Percentiles rank a stretch among this genome's conserved stretches.
phyloP scores from a whole-genome alignment of 2,113 vertebrate species.

The Lepisosteus oculatus region DNA sequence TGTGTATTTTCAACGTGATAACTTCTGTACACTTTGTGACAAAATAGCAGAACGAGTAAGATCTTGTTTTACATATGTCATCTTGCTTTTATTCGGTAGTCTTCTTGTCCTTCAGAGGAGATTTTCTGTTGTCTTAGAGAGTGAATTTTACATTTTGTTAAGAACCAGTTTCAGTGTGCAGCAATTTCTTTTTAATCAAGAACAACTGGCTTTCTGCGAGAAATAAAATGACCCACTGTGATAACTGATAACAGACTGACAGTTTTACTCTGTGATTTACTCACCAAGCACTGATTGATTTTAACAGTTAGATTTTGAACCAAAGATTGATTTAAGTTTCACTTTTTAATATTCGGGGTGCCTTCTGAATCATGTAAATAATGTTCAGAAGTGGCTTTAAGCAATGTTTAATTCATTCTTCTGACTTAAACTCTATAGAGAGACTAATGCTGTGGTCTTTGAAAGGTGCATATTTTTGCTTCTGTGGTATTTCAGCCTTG shows the following conservation, averaged over 20 bases:
- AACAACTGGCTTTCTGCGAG: neutral
- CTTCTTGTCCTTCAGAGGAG: too few species aligned
- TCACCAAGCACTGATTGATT: neutral
- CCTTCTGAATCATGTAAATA: neutral
- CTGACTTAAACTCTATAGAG: neutral
- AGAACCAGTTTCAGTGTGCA: neutral
- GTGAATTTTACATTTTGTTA: neutral
- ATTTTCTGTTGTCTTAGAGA: too few species aligned
- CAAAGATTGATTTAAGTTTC: too few species aligned
- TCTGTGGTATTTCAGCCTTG: conserved; percentile 18
- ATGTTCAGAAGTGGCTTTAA: neutral
- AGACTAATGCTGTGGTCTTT: too few species aligned
- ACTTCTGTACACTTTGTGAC: too few species aligned
- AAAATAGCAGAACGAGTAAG: too few species aligned
- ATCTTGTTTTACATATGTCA: too few species aligned
- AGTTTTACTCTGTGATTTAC: neutral
- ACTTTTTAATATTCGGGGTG: too few species aligned
- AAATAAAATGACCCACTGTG: neutral
- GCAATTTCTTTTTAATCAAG: neutral
- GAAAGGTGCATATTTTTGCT: too few species aligned
- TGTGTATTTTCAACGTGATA: too few species aligned
- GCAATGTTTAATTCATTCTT: conserved; percentile 4
- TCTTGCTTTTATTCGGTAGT: too few species aligned
- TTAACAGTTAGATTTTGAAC: too few species aligned
- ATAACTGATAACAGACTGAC: neutral